Evolutionary conservation across 2,888 invertebrate genomes (phyloP).

Genomic region (Ophion slaviceki): DNA sequence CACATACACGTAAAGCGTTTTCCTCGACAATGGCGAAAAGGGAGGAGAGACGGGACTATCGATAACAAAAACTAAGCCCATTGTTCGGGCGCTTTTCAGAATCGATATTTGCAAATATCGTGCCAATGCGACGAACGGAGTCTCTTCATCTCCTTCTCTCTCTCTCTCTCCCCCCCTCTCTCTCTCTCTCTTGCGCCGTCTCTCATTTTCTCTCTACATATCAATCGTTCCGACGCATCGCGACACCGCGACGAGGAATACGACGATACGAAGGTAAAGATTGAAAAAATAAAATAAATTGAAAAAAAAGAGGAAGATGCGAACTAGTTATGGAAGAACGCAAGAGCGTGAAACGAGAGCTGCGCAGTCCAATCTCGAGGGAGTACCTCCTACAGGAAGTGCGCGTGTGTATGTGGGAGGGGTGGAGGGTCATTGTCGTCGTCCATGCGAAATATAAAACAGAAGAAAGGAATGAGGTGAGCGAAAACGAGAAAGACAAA

Average conservation of each 20-base stretch:
- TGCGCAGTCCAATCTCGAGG: constrained; percentile 62
- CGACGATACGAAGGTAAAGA: constrained; percentile 61
- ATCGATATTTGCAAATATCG: constrained; percentile 83
- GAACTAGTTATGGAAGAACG: constrained; percentile 56
- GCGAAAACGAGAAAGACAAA: constrained; percentile 49
- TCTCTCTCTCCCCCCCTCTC: constrained; percentile 57
- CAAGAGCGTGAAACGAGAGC: constrained; percentile 65
- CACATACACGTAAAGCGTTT: constrained; percentile 55
- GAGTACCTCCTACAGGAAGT: constrained; percentile 39
- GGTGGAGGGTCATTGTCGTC: constrained; percentile 65
- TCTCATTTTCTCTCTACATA: neutral
- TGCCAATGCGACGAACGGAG: constrained; percentile 53
- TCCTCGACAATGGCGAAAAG: constrained; percentile 64
- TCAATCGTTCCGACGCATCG: constrained; percentile 55
- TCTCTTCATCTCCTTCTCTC: constrained; percentile 50
- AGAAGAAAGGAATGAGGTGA: constrained; percentile 55
- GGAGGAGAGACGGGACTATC: constrained; percentile 75
- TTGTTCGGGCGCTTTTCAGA: constrained; percentile 83
- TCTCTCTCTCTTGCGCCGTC: constrained; percentile 24
- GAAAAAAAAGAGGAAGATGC: constrained; percentile 49
- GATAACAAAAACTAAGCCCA: constrained; percentile 83
- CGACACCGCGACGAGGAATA: constrained; percentile 55
- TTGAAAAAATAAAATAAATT: constrained; percentile 56
- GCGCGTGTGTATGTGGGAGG: constrained; percentile 34
- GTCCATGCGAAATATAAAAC: constrained; percentile 63